These are phyloP conservation scores for Egretta garzetta DNA, from an alignment of 2,113 vertebrate species.

Conservation along the genomic window DNA sequence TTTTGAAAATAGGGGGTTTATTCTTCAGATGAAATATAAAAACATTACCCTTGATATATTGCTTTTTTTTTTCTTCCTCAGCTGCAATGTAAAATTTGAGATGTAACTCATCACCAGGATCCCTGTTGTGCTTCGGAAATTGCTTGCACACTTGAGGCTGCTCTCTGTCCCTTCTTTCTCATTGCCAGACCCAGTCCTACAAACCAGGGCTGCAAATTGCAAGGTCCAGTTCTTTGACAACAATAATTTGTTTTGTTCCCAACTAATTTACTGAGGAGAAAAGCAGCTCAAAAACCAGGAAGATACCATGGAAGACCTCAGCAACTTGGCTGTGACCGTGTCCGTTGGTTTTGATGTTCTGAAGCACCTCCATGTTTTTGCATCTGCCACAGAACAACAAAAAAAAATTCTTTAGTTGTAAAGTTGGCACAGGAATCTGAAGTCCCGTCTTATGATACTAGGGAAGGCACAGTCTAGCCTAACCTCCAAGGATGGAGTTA, in stretches of 20 bases:
- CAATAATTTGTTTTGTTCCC: not conserved
- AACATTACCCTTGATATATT: not conserved
- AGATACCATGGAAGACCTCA: not conserved
- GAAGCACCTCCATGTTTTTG: not conserved
- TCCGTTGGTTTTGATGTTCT: not conserved
- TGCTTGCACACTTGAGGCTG: not conserved
- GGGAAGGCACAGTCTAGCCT: not conserved
- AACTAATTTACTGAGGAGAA: not conserved
- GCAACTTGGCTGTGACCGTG: not conserved
- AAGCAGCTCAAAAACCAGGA: not conserved
- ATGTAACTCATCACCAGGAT: not conserved
- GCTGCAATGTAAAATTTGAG: not conserved
- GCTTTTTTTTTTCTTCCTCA: not conserved
- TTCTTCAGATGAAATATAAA: not conserved
- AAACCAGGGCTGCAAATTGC: not conserved
- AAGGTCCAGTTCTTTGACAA: not conserved
- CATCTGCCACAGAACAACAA: not conserved
- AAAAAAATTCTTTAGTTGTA: not conserved
- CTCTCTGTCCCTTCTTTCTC: not conserved
- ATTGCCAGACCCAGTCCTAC: not conserved
- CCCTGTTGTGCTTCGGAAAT: not conserved
- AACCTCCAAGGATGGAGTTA: not conserved
- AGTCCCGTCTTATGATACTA: not conserved
- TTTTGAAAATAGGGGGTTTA: not conserved
- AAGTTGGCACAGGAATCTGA: not conserved